Conservation (phyloP, 2,113 vertebrate species). For the Isurus oxyrinchus region DNA sequence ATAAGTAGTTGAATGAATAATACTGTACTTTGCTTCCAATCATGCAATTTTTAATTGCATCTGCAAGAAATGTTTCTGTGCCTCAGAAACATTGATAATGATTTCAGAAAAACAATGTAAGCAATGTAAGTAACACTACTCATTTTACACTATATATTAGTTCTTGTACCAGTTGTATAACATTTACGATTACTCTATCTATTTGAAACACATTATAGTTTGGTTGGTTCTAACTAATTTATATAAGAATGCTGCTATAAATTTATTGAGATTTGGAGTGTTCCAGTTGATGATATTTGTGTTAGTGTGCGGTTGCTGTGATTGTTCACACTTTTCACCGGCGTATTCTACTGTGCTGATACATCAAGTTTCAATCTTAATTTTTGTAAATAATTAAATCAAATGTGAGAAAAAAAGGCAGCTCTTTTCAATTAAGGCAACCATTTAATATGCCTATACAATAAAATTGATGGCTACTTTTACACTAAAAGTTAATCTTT, state of each 20-base stretch:
- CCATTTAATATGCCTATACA: neutral
- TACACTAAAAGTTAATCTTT: neutral
- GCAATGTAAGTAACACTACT: neutral
- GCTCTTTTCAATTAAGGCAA: neutral
- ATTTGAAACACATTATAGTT: conserved; percentile 5
- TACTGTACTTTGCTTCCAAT: neutral
- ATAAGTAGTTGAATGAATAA: neutral
- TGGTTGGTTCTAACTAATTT: neutral
- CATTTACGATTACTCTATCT: neutral
- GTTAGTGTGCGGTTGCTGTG: neutral
- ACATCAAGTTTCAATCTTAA: neutral
- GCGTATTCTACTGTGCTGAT: neutral
- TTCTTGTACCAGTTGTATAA: neutral
- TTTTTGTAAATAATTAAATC: neutral
- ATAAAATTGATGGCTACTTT: neutral
- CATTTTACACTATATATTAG: neutral
- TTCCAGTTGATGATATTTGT: neutral
- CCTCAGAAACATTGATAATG: neutral
- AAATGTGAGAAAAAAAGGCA: neutral
- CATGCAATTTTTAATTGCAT: neutral
- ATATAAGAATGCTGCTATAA: neutral
- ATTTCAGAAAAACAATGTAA: neutral
- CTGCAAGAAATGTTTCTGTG: neutral
- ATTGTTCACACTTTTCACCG: neutral
- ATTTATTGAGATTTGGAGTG: neutral